phyloP scores from a whole-genome alignment of 53 echinoderm and acorn worm species.

The Patiria pectinifera region DNA sequence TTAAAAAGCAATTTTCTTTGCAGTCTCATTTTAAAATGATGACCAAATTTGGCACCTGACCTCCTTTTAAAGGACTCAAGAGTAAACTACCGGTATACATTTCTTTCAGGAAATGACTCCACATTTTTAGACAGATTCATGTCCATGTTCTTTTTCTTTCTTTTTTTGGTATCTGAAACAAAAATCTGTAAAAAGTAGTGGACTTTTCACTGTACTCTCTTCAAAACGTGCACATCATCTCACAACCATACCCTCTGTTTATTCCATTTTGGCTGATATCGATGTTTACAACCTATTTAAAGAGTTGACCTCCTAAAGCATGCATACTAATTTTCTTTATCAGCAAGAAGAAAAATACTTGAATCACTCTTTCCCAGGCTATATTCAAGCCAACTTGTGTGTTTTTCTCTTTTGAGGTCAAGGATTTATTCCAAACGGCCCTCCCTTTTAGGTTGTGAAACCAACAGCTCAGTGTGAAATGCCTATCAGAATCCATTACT shows the following conservation, averaged over 20 bases:
- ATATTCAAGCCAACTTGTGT: constrained; percentile 13
- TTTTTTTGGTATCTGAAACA: background rate
- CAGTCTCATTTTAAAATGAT: background rate
- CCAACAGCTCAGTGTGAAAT: background rate
- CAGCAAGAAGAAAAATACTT: background rate
- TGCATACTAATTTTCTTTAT: constrained; percentile 13
- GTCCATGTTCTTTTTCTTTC: too few species aligned
- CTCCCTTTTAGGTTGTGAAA: background rate
- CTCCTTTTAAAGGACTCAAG: background rate
- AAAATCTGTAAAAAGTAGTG: too few species aligned
- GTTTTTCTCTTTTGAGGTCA: constrained; percentile 8
- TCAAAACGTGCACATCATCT: background rate
- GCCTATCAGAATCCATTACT: background rate
- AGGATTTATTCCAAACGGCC: background rate
- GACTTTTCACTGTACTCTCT: too few species aligned
- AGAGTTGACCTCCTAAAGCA: constrained; percentile 4
- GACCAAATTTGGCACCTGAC: background rate
- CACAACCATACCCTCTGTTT: background rate
- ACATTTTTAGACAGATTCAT: too few species aligned
- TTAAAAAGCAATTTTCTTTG: background rate
- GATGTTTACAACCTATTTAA: constrained; percentile 25
- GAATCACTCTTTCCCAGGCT: constrained; percentile 17
- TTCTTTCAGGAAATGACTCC: too few species aligned
- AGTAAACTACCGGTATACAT: background rate
- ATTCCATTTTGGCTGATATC: background rate